phyloP scores from a whole-genome alignment of 2,113 vertebrate genomes.

The Muscicapa adusta region DNA sequence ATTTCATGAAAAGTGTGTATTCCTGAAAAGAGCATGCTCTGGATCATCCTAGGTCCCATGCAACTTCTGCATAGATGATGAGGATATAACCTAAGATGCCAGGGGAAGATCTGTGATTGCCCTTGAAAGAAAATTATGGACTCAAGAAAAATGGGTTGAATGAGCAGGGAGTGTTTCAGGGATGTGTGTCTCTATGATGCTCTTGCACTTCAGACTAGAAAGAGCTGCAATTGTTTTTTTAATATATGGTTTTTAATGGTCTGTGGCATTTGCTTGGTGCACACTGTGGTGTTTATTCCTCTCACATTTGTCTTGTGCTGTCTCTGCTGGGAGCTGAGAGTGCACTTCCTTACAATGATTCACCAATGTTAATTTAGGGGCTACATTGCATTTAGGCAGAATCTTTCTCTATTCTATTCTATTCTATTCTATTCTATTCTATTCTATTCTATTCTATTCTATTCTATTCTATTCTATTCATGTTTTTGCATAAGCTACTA shows the following conservation, averaged over 20 bases:
- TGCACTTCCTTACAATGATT: background rate
- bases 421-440: background rate
- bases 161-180: background rate
- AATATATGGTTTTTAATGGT: background rate
- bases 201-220: background rate
- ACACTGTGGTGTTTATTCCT: background rate
- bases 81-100: background rate
- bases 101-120: background rate
- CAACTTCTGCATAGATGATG: background rate
- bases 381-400: background rate
- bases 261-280: background rate
- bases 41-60: background rate
- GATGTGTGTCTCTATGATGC: background rate
- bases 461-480: no score
- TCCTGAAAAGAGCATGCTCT: background rate
- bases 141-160: background rate
- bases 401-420: background rate
- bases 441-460: no score
- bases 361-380: background rate
- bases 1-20: background rate
- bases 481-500: background rate
- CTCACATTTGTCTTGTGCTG: background rate
- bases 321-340: background rate
- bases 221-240: background rate
- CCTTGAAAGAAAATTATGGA: background rate